phyloP scores from a whole-genome alignment of 2,113 vertebrate species.

The Platysteira castanea region DNA sequence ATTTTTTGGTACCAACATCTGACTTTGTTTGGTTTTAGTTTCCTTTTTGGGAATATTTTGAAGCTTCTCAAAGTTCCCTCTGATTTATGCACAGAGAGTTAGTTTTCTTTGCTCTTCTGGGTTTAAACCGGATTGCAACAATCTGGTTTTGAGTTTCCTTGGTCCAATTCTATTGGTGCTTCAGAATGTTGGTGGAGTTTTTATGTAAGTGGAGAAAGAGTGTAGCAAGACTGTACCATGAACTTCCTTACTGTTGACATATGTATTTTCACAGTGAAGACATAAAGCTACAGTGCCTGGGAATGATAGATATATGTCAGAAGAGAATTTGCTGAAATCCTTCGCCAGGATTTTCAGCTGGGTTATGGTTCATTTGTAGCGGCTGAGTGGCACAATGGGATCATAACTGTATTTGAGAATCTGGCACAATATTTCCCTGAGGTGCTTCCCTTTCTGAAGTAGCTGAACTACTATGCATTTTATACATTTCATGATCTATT shows the following conservation, averaged over 20 bases:
- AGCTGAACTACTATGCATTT: neutral
- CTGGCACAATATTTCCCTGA: neutral
- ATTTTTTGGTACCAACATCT: too few species aligned
- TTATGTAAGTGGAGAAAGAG: neutral
- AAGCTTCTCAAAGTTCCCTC: too few species aligned
- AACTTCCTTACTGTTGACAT: neutral
- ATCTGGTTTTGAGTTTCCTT: neutral
- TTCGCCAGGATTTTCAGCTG: neutral
- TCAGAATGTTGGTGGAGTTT: neutral
- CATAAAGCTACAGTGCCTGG: neutral
- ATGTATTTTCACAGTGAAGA: neutral
- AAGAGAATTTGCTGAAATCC: neutral
- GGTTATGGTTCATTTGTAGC: neutral
- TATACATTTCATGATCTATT: neutral
- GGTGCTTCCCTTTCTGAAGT: neutral
- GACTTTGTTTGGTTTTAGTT: too few species aligned
- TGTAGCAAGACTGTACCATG: neutral
- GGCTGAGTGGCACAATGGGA: constrained; percentile 9
- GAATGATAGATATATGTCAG: neutral
- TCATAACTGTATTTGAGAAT: neutral
- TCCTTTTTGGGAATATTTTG: too few species aligned
- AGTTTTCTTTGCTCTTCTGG: too few species aligned
- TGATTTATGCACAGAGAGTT: too few species aligned
- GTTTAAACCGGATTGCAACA: too few species aligned
- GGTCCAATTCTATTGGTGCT: neutral